Evolutionary conservation across 2,888 invertebrate genomes (phyloP), one percentile per base, ranked within the genome.

Genomic region (Griposia aprilina): DNA sequence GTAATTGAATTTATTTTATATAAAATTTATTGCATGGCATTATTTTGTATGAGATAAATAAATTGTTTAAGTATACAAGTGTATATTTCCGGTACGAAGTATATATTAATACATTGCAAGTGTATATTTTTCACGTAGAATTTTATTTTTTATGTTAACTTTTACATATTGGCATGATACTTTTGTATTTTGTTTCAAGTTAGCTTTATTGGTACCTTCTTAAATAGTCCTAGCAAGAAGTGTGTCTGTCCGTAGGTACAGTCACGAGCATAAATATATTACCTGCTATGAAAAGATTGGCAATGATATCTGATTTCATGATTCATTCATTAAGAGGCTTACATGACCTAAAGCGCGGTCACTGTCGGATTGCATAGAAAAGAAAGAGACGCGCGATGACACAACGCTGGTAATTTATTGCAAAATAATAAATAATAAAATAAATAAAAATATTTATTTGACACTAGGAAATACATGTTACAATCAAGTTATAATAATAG

Each of bases 1-100:
- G 62, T 86, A 88, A 79, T 80, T 66, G 57, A 84, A 71, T 77
- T 78, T 76, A 77, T 78, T 78, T 81, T 78, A 62, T 78, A 82
- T 69, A 71, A 78, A 72, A 81, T 78, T 74, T 80, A 68, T 82
- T 76, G 76, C 59, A 30, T 70, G 72, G 69, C 57, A 81, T 81
- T 76, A 76, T 73, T 63, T 66, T 70, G n/a, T 63, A 62, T 66
- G 57, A 76, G 23, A 68, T 63, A 73, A 67, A 74, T 59, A 52
- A 67, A 26, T 72, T 62, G 17, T 62, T 66, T 67, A 66, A 62
- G 59, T 80, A 71, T 74, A 80, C 57, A 70, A 74, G 5, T 84
- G 74, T 80, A 84, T 71, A 82, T 84, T 84, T 63, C 62, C 52
- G 50, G 36, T 15, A 67, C 71, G 15, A 57, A 36, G 50, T 63